Conservation (phyloP, 2,888 invertebrate genomes). For the Cybosia mesomella region DNA sequence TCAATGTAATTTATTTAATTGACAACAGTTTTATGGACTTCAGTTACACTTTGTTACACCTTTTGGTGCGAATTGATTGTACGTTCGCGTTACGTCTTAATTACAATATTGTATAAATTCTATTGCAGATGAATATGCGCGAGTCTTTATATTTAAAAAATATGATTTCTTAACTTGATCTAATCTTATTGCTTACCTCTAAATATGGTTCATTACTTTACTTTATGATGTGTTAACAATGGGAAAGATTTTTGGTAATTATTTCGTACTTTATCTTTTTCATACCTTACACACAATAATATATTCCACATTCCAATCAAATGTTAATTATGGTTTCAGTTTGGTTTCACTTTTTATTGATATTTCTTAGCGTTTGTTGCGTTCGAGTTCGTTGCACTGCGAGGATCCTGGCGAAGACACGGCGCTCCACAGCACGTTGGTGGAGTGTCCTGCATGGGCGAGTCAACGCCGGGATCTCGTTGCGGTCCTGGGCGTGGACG, state of each 20-base stretch:
- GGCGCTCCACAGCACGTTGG: too few relatives aligned
- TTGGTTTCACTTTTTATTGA: too few relatives aligned
- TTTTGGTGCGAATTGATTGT: not conserved
- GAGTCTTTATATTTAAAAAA: not conserved
- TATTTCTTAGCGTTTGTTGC: too few relatives aligned
- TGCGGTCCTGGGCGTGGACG: too few relatives aligned
- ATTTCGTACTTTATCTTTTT: too few relatives aligned
- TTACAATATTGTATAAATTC: not conserved
- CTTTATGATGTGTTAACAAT: not conserved
- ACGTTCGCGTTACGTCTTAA: not conserved
- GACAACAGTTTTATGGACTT: slow-evolving; percentile 29
- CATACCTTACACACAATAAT: too few relatives aligned
- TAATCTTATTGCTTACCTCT: not conserved
- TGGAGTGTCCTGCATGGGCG: too few relatives aligned
- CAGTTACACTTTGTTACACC: slow-evolving; percentile 15
- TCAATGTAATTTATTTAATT: slow-evolving; percentile 58
- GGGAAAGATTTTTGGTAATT: not conserved
- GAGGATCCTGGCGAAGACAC: too few relatives aligned
- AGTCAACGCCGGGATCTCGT: too few relatives aligned
- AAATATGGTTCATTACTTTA: not conserved
- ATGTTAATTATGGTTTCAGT: too few relatives aligned
- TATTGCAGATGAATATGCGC: not conserved
- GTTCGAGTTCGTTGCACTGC: too few relatives aligned
- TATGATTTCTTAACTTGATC: not conserved
- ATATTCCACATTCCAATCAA: too few relatives aligned